Conservation (phyloP, 2,113 vertebrate species). For the Leuciscus idus region DNA sequence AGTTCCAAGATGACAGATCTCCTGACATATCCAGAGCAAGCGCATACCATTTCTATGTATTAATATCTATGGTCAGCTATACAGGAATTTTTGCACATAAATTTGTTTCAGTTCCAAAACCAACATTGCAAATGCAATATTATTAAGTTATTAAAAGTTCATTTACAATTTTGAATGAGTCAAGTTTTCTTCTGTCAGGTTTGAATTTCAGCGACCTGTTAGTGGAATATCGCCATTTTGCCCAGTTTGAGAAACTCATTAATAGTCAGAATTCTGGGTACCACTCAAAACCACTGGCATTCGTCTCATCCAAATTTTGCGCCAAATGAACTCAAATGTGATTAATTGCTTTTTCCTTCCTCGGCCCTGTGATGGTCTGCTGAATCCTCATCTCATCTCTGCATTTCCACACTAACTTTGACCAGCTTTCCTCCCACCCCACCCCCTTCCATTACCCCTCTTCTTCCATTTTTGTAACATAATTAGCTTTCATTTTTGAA, state of each 20-base stretch:
- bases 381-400: slow-evolving; percentile 64
- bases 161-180: background rate
- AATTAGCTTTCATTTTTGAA: slow-evolving; percentile 85
- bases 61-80: background rate
- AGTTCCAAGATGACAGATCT: background rate
- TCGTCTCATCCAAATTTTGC: slow-evolving; percentile 60
- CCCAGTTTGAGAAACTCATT: slow-evolving; percentile 59
- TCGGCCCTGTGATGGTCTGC: slow-evolving; percentile 65
- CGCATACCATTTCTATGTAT: background rate
- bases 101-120: background rate
- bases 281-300: slow-evolving; percentile 62
- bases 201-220: background rate
- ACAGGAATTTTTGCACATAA: background rate
- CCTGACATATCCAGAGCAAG: background rate
- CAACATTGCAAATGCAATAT: background rate
- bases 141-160: background rate
- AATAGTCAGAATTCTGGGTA: slow-evolving; percentile 54
- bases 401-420: slow-evolving; percentile 65
- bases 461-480: slow-evolving; percentile 74
- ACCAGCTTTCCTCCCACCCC: slow-evolving; percentile 61
- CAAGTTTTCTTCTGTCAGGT: background rate
- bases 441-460: slow-evolving; percentile 46
- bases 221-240: slow-evolving; percentile 25
- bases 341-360: slow-evolving; percentile 66
- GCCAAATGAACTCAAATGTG: slow-evolving; percentile 63